Evolutionary conservation across 2,113 vertebrate species (phyloP), one percentile per base, ranked within the genome.

Genomic region (Ophthalmolycus amberensis): DNA sequence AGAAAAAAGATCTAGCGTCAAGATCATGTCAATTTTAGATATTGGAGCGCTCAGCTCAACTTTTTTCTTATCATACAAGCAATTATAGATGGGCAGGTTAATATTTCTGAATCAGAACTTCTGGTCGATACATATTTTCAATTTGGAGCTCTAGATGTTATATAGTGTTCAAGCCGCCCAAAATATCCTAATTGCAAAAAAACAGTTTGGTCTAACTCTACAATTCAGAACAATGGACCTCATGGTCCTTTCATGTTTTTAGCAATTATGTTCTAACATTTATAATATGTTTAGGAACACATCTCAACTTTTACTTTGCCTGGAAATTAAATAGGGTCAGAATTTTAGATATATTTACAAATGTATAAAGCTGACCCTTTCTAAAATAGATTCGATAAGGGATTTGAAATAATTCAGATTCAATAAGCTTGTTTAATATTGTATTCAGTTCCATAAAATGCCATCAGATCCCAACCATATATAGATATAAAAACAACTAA

Each of bases 381-480:
- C 25, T 58, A 5, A 20, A 37, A 52, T 18, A 29, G 46, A 75
- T 29, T 75, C 10, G 9, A 66, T 65, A 76, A 54, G 44, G 14
- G 44, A 75, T 75, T 63, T 63, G 20, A 65, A 75, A 54, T 18
- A 27, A 65, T 75, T 40, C 32, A 20, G 32, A 65, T 75, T 27
- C 12, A 63, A 20, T 37, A 73, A 52, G 32, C 22, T 75, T 22
- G 48, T 48, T 50, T 0, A 3, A 58, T 71, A 25, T 11, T 58
- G 25, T 18, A 58, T 71, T 63, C 15, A 65, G 42, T 56, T 66
- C 63, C 14, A 42, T 32, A 32, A 76, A 65, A 56, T 56, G 37
- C 62, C 62, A 56, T 56, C 34, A 76, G 40, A 76, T 18, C 74
- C n/a, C 34, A 65, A 27, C 72, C 60, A 65, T 9, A 20, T 16